Evolutionary conservation across 1,140 invertebrate species (phyloP), one percentile per base, ranked within the genome.

Genomic region (Acromyrmex charruanus): DNA sequence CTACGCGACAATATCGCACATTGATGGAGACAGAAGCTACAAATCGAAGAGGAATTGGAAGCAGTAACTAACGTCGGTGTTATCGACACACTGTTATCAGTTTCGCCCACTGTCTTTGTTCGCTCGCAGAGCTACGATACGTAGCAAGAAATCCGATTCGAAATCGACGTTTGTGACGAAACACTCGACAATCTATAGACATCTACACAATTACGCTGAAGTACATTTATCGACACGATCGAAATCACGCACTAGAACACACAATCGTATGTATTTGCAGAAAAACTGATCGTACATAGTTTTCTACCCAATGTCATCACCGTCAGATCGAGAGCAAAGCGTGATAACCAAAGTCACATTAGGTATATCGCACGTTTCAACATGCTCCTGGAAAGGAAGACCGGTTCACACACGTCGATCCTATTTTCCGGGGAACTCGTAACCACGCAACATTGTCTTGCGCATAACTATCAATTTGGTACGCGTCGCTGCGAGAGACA

Each of bases 91-190:
- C 51, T 49, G 31, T 72, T 74, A 74, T 82, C 80, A 35, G 31
- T 39, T 35, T 44, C 77, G 31, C 65, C 3, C 39, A 10, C 16
- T 12, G 69, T 53, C 80, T 84, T 75, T 84, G 80, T 84, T 84
- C 69, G 53, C 39, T 25, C 68, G 69, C 68, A 18, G 18, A 49
- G 39, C 35, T n/a, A 16, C 31, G 65, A 68, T 68, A 44, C n/a
- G 18, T 21, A n/a, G 18, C n/a, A 16, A 39, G n/a, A 25, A 49
- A 58, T n/a, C 51, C 66, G 25, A 21, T 2, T 63, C 59, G 2
- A 71, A 31, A 69, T 58, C 51, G 14, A 16, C 44, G 18, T 28
- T 14, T 16, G 12, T 28, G 12, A 51, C 39, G 2, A 35, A n/a
- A 9, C 49, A 7, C 58, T 31, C 18, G 3, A 35, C 49, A 5